Base-by-base conservation (phyloP, 2,888 invertebrate genomes). In the Acrocera orbiculus region DNA sequence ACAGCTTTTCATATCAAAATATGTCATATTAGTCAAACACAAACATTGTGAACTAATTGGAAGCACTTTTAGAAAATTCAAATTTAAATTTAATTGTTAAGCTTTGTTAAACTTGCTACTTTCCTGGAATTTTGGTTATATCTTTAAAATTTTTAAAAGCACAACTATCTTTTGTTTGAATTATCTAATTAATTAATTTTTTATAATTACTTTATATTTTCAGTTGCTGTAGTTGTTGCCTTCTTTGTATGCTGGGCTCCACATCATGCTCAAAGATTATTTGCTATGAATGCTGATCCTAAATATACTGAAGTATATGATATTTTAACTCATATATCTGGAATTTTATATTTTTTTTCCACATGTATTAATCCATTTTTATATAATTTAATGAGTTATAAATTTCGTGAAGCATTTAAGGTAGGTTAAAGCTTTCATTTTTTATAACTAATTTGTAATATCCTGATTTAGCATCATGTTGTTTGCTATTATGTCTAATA, bases 371-470 rank as follows among this genome's bases (percentile, higher is more conserved):
- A 89, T 54, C 87, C 89, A 0, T 69, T 87, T 33, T 68, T 87
- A 27, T 89, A 89, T 62, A 80, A 85, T 56, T 80, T 85, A 39
- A 83, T 89, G 85, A 86, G 85, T 1, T 72, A 80, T 52, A 85
- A 86, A 53, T 89, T 87, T 52, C 67, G 86, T 32, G 77, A 77
- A 38, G 87, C 87, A 30, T 87, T 89, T 60, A 81, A 77, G 75
- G 83, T 81, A 62, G 32, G 46, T 41, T 35, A 24, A 19, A n/a
- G n/a, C 22, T 20, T 28, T 16, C n/a, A 14, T 16, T 23, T 30
- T 29, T n/a, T 14, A 14, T 35, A 30, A 30, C 22, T 28, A 35
- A 36, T 31, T 34, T 34, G 37, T 40, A 37, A 36, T 37, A 31
- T 31, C 35, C 33, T 37, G 32, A 37, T 40, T 24, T 40, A 40